These are phyloP conservation scores for Heterochromis multidens DNA, from an alignment of 2,113 vertebrate species.

Conservation along the genomic window DNA sequence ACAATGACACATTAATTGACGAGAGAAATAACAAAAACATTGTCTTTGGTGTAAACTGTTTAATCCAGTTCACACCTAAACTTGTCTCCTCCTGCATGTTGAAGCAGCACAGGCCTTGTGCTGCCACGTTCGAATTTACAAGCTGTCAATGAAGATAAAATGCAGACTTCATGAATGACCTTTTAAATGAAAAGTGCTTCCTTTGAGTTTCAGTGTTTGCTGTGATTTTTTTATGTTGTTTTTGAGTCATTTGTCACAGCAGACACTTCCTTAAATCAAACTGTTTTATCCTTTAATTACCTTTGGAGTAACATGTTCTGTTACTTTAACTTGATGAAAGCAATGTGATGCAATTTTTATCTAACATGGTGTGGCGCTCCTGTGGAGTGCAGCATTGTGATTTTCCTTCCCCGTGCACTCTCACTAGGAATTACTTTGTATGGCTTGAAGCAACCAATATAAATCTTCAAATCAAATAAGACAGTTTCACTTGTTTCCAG, in stretches of 20 bases:
- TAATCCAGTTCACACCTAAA: neutral
- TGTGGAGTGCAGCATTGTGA: neutral
- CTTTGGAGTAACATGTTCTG: neutral
- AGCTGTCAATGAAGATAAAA: conserved; percentile 9
- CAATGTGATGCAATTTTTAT: neutral
- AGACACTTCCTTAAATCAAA: neutral
- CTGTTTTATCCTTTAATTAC: neutral
- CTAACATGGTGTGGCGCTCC: neutral
- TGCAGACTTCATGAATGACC: neutral
- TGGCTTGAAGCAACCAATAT: neutral
- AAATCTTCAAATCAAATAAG: neutral
- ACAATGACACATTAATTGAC: neutral
- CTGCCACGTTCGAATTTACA: neutral
- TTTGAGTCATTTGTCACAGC: neutral
- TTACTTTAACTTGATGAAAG: neutral
- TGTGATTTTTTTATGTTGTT: neutral
- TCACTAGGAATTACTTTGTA: neutral
- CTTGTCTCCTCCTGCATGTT: neutral
- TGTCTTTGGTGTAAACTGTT: neutral
- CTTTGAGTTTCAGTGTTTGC: conserved; percentile 2
- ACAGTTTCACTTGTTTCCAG: neutral
- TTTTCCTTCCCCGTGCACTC: neutral
- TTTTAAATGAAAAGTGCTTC: conserved; percentile 17
- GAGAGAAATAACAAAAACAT: neutral
- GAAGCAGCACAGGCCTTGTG: neutral